Evolutionary conservation across 2,797 vertebrate species (phyloP), one percentile per base, ranked within the genome.

Genomic region (Cacajao melanocephalus): DNA sequence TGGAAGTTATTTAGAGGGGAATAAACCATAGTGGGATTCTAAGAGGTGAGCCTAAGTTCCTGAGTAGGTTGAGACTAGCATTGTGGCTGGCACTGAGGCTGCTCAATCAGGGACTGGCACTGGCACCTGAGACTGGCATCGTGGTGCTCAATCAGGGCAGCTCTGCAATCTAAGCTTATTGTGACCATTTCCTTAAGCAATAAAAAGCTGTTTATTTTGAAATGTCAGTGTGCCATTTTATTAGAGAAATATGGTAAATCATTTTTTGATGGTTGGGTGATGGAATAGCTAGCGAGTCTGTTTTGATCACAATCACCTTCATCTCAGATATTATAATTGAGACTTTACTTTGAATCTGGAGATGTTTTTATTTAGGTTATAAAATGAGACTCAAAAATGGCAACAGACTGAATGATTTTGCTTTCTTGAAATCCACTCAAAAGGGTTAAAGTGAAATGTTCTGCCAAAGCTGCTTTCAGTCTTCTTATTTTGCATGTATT

Each of bases 271-370:
- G 52, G 33, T 55, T 0, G 5, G 15, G 19, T 8, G 22, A 26
- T 15, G 19, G 39, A 95, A 2, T 58, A 80, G 39, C 28, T 58
- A 58, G 20, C 50, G 4, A 93, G 17, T 73, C 39, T 84, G 11
- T 41, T 93, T 94, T 93, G 61, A 48, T 50, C 22, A 55, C 2
- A 26, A 73, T 70, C 33, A 67, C 6, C 24, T 17, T 85, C 30
- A 67, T 58, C 5, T 95, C 36, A 93, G 24, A 67, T 72, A 78
- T 48, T 87, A 72, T 44, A 84, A 79, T 30, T 95, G 28, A 46
- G n/a, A 20, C 39, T 57, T 95, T 89, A 58, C 9, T 95, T 95
- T 92, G 14, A 90, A 95, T 86, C n/a, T 39, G 30, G 15, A 94
- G 3, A 6, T 70, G 15, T 90, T 95, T 94, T 79, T 64, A 28